Evolutionary conservation across 2,797 vertebrate species (phyloP).

Genomic region (Eupleurogrammus muticus): DNA sequence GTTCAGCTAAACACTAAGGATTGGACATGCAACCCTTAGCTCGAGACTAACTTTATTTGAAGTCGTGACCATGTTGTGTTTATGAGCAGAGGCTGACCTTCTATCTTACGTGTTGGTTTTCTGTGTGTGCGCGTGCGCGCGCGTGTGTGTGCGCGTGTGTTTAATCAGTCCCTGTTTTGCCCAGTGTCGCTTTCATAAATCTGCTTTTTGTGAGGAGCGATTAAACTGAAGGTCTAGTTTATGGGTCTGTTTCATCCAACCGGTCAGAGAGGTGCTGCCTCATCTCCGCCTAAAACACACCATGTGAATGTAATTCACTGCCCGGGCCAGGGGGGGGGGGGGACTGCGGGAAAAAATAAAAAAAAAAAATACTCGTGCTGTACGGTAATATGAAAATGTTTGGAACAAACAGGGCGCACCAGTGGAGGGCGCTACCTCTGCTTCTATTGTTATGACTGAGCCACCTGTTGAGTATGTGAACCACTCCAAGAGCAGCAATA

Average conservation of each 20-base stretch:
- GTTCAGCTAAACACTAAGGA: slow-evolving; percentile 35
- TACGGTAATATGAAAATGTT: slow-evolving; percentile 30
- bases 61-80: slow-evolving; percentile 25
- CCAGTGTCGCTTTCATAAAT: slow-evolving; percentile 73
- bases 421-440: slow-evolving; percentile 69
- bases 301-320: slow-evolving; percentile 39
- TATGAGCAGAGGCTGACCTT: slow-evolving; percentile 36
- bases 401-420: slow-evolving; percentile 1
- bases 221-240: slow-evolving; percentile 74
- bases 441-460: slow-evolving; percentile 24
- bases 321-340: slow-evolving; percentile 34
- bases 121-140: slow-evolving; percentile 8
- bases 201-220: slow-evolving; percentile 61
- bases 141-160: slow-evolving; percentile 14
- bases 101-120: slow-evolving; percentile 15
- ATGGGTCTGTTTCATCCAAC: slow-evolving; percentile 57
- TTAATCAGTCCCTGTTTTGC: slow-evolving; percentile 42
- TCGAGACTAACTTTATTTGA: slow-evolving; percentile 38
- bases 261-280: slow-evolving; percentile 38
- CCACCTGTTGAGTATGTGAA: slow-evolving; percentile 62
- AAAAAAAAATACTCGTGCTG: slow-evolving; percentile 12
- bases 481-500: slow-evolving; percentile 20
- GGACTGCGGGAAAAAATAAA: slow-evolving; percentile 15
- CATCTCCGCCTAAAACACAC: slow-evolving; percentile 34
- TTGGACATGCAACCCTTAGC: slow-evolving; percentile 13